Percentiles rank a stretch among this genome's conserved stretches.
Conservation (phyloP, 2,797 vertebrate genomes). For the Falco naumanni region DNA sequence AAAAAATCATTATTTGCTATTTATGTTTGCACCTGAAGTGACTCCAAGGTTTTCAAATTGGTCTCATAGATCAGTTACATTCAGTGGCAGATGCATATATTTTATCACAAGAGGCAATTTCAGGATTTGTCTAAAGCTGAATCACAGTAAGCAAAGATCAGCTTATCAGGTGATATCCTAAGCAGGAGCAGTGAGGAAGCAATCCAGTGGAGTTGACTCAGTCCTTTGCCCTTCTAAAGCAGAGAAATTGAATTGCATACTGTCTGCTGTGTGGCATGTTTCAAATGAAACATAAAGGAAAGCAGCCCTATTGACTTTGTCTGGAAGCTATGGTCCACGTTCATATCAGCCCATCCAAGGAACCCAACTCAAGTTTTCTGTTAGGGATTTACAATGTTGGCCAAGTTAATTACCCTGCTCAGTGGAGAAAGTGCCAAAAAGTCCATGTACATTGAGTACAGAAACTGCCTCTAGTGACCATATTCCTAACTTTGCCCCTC, state of each 20-base stretch:
- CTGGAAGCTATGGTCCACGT: background rate
- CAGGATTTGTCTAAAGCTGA: conserved; percentile 26
- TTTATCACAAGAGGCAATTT: conserved; percentile 44
- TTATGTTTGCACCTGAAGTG: conserved; percentile 31
- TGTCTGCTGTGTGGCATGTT: background rate
- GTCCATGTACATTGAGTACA: background rate
- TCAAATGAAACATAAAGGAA: background rate
- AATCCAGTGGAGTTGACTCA: background rate
- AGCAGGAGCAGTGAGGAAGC: background rate
- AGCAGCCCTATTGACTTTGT: background rate
- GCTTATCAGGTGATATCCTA: background rate
- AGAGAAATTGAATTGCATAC: background rate
- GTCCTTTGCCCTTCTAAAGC: background rate
- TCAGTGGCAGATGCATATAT: conserved; percentile 38
- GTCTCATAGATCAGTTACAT: background rate
- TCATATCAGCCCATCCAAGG: background rate
- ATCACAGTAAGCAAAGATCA: conserved; percentile 14
- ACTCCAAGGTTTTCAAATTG: conserved; percentile 35
- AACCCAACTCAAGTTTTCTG: background rate
- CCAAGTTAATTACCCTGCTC: background rate
- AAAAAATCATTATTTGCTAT: conserved; percentile 12
- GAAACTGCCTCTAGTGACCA: background rate
- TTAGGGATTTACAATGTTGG: background rate
- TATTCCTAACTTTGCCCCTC: background rate
- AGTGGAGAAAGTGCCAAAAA: background rate